Conservation (phyloP, 2,797 vertebrate species). For the Poeciliopsis infans region DNA sequence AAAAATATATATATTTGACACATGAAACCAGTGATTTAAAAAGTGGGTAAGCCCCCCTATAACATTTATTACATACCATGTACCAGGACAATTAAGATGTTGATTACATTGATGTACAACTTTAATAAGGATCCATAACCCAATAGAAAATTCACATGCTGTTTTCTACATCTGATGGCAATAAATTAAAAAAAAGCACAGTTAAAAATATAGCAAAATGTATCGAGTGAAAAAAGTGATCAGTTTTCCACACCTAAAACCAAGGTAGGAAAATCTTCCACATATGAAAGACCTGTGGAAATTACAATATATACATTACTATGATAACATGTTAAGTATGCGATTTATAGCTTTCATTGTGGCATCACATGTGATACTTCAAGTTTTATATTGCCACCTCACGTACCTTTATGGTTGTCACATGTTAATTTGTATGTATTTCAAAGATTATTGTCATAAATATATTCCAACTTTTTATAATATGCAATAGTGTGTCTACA, state of each 20-base stretch:
- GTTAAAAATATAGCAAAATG: background rate
- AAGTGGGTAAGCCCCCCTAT: background rate
- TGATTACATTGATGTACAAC: background rate
- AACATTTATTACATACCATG: background rate
- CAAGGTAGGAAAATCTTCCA: background rate
- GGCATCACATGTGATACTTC: too few relatives aligned
- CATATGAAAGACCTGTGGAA: background rate
- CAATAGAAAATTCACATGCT: background rate
- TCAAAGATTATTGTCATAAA: background rate
- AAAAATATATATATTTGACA: background rate
- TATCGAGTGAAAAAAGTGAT: background rate
- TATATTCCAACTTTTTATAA: background rate
- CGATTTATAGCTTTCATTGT: too few relatives aligned
- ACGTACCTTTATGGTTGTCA: background rate
- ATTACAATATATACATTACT: background rate
- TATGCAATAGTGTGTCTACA: background rate
- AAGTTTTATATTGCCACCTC: background rate
- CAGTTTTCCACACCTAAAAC: background rate
- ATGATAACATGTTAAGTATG: background rate
- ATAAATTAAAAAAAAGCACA: background rate
- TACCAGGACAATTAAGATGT: background rate
- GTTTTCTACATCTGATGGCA: background rate
- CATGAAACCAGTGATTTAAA: slow-evolving; percentile 12
- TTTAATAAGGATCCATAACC: background rate
- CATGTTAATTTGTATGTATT: background rate